phyloP scores from a whole-genome alignment of 2,113 vertebrate species.

The Elachura formosa region DNA sequence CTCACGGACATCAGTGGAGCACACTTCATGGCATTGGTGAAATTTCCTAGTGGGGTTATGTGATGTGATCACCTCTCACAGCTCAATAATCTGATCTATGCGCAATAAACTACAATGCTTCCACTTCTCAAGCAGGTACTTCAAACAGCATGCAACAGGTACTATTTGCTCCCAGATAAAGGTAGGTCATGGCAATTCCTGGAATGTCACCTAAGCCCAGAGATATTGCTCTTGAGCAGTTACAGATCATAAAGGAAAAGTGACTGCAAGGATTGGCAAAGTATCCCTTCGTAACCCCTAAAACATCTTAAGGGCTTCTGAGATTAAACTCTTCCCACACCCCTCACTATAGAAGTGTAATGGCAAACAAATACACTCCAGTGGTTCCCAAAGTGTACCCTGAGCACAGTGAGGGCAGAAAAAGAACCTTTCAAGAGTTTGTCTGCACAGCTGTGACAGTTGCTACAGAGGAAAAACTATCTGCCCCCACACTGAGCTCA shows the following conservation, averaged over 20 bases:
- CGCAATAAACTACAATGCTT: not conserved
- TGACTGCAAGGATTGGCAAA: not conserved
- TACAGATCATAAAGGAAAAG: not conserved
- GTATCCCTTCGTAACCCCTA: not conserved
- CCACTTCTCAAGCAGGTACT: not conserved
- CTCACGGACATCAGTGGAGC: not conserved
- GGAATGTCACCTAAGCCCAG: not conserved
- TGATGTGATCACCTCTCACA: not conserved
- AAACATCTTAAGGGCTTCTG: not conserved
- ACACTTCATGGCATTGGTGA: not conserved
- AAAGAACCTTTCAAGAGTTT: not conserved
- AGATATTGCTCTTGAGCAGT: not conserved
- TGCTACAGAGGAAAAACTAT: not conserved
- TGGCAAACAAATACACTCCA: not conserved
- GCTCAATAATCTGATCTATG: not conserved
- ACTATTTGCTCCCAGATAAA: conserved; percentile 26
- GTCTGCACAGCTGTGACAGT: not conserved
- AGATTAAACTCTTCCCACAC: not conserved
- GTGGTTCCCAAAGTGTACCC: not conserved
- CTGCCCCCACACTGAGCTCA: not conserved
- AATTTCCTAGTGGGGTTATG: not conserved
- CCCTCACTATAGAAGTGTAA: not conserved
- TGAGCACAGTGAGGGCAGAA: not conserved
- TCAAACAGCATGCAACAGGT: not conserved
- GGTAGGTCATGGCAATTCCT: not conserved